Conservation (phyloP, 2,113 vertebrate genomes). For the Rhinolophus sinicus region DNA sequence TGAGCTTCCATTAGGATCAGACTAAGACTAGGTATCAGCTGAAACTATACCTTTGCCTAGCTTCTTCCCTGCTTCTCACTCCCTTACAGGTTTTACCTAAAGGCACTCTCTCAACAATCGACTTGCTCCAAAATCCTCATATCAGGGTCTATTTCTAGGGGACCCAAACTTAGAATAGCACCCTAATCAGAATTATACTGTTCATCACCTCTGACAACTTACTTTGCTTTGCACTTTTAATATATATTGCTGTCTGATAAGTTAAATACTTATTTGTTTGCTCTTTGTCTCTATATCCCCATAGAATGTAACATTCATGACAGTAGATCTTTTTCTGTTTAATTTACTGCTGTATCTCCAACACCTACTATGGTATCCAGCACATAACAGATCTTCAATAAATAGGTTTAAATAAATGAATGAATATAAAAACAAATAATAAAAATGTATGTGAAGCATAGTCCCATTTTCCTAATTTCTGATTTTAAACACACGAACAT, state of each 20-base stretch:
- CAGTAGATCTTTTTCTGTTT: neutral
- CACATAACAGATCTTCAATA: neutral
- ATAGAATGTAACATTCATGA: neutral
- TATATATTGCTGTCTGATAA: neutral
- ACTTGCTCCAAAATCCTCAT: neutral
- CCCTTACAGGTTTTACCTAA: neutral
- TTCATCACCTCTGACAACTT: neutral
- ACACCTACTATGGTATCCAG: no score
- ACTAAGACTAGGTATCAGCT: neutral
- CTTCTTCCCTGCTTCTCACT: neutral
- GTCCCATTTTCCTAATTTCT: neutral
- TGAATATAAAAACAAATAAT: neutral
- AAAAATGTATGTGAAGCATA: neutral
- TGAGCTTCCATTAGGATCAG: neutral
- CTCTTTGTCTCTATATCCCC: neutral
- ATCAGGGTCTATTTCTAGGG: neutral
- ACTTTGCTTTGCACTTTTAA: neutral
- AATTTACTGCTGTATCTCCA: neutral
- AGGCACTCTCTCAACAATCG: neutral
- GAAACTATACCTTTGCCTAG: neutral
- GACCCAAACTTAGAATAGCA: neutral
- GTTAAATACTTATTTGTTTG: neutral
- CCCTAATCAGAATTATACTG: neutral
- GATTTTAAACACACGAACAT: neutral
- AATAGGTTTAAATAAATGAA: neutral